Evolutionary conservation across 2,113 vertebrate genomes (phyloP).

Genomic region (Gallinago media): DNA sequence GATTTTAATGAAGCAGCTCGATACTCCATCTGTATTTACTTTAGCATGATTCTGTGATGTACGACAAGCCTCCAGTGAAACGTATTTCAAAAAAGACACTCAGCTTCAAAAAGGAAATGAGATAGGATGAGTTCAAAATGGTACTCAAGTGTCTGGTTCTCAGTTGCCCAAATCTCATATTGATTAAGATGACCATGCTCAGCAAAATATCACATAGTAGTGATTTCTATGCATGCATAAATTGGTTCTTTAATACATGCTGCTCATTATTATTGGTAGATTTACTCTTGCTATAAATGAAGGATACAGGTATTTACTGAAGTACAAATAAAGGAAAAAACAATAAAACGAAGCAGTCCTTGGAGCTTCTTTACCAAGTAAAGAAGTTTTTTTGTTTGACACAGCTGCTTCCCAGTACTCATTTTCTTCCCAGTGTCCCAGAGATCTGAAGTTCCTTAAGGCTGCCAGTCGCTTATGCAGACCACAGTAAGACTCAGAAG

Average conservation of each 20-base stretch:
- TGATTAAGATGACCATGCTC: neutral
- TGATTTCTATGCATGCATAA: neutral
- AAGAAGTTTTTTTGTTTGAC: neutral
- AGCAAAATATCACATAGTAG: neutral
- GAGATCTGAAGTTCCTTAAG: neutral
- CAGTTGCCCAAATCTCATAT: neutral
- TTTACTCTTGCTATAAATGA: neutral
- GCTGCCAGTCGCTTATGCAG: neutral
- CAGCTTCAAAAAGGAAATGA: neutral
- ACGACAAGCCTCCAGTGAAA: neutral
- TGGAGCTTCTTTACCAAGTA: neutral
- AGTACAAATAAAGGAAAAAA: neutral
- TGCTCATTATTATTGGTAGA: neutral
- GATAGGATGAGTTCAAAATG: neutral
- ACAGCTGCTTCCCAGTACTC: neutral
- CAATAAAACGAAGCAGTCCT: neutral
- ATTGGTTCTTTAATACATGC: neutral
- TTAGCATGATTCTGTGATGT: neutral
- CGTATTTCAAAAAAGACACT: neutral
- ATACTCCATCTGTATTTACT: slow-evolving; percentile 47
- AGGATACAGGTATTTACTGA: neutral
- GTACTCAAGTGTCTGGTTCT: neutral
- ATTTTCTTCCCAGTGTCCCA: neutral
- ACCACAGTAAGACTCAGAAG: neutral
- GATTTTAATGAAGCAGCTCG: slow-evolving; percentile 33